These are phyloP conservation scores for Aulostomus chinensis DNA, from an alignment of 2,797 vertebrate genomes.

Conservation along the genomic window DNA sequence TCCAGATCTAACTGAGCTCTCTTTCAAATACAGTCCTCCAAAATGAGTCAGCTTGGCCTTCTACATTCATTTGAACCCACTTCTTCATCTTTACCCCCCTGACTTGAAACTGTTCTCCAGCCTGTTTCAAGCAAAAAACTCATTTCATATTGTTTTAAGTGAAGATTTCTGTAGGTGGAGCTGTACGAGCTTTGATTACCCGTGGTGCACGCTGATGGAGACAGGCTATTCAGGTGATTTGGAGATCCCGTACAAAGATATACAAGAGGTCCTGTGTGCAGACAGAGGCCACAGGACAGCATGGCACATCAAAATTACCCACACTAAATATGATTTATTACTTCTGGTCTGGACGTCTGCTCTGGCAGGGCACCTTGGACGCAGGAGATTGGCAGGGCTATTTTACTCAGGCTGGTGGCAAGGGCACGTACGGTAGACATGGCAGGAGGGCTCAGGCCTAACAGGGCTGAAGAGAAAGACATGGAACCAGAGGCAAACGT, in stretches of 20 bases:
- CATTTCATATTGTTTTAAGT: background rate
- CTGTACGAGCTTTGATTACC: background rate
- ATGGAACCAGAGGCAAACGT: too few relatives aligned
- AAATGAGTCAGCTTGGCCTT: conserved; percentile 5
- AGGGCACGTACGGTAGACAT: background rate
- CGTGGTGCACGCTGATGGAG: background rate
- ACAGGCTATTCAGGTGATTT: background rate
- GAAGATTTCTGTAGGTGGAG: background rate
- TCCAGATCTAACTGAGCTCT: too few relatives aligned
- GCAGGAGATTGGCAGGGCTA: background rate
- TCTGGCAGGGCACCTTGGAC: background rate
- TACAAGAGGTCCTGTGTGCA: background rate
- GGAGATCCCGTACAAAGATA: background rate
- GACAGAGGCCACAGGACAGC: background rate
- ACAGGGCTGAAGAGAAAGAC: too few relatives aligned
- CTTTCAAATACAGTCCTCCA: conserved; percentile 18
- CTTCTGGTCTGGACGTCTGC: background rate
- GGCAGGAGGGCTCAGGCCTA: too few relatives aligned
- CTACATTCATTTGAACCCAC: too few relatives aligned
- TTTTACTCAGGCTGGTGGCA: background rate
- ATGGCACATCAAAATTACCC: background rate
- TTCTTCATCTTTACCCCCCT: background rate
- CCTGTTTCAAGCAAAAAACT: conserved; percentile 1
- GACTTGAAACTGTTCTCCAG: background rate
- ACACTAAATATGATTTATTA: background rate